Base-by-base conservation (phyloP, 2,797 vertebrate genomes). In the Malurus splendens region DNA sequence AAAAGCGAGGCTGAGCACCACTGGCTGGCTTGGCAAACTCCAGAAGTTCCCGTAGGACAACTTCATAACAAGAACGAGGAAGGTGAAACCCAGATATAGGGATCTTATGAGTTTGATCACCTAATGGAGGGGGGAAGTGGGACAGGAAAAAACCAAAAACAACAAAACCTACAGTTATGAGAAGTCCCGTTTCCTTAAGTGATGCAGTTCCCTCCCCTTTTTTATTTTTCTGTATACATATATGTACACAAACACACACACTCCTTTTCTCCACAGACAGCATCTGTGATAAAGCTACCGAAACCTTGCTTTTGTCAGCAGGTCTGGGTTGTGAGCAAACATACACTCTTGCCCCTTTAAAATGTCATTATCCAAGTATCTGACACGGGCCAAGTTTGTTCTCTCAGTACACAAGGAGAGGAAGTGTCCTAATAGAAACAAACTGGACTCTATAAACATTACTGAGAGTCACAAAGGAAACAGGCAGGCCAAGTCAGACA, bases 81-180 rank as follows among this genome's bases (percentile, higher is more conserved):
- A 95, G 92, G 61, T 96, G 82, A 90, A 97, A 97, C 72, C 96
- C 96, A 90, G 97, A 96, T 18, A 98, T 42, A 8, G 98, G 97
- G 88, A 97, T 98, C 95, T 96, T 97, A 44, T 98, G 97, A 84
- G 97, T 97, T 30, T 92, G 88, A 88, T 97, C 95, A 93, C 97
- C 97, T 98, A 87, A 82, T 6, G 36, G 36, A 20, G 11, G 2
- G 8, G 27, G 14, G 2, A 33, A n/a, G 4, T 1, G 7, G 6
- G 4, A n/a, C 3, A 52, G 20, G 8, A 4, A 8, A n/a, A 39
- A 30, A 47, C 18, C 47, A 12, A 64, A 17, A 4, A 0, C 4
- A 36, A 54, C 16, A 41, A 17, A n/a, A 28, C 36, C 36, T 36
- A 36, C 36, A 42, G 18, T 22, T 76, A 80, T 9, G 12, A 65